These are phyloP conservation scores for Nineta flava DNA, from an alignment of 2,888 invertebrate genomes.

Conservation along the genomic window DNA sequence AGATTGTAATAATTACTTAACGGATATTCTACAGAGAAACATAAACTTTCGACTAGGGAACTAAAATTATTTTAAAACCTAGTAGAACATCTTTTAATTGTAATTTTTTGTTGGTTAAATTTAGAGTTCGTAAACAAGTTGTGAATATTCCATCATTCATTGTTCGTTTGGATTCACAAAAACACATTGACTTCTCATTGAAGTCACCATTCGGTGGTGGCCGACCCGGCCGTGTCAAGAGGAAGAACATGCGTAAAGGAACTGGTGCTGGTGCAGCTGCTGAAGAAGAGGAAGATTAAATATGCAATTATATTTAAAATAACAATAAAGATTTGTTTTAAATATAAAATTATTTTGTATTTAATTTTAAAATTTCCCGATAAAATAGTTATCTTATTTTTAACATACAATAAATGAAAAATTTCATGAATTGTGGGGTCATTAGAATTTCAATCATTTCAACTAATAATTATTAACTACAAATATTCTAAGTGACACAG, in stretches of 20 bases:
- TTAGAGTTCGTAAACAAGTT: conserved; percentile 94
- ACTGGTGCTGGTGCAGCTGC: conserved; percentile 63
- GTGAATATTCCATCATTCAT: conserved; percentile 97
- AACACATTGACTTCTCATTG: conserved; percentile 94
- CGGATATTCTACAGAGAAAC: not conserved
- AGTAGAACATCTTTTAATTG: too few relatives aligned
- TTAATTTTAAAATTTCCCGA: too few relatives aligned
- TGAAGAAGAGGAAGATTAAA: conserved; percentile 75
- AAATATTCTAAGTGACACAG: too few relatives aligned
- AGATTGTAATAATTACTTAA: not conserved
- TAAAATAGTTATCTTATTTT: too few relatives aligned
- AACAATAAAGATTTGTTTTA: too few relatives aligned
- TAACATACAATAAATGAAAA: too few relatives aligned
- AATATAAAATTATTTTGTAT: too few relatives aligned
- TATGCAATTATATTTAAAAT: not conserved
- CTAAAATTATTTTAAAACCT: too few relatives aligned
- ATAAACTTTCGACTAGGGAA: not conserved
- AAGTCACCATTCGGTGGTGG: conserved; percentile 99
- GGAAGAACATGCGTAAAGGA: conserved; percentile 95
- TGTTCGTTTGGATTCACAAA: conserved; percentile 93
- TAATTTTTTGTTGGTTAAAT: too few relatives aligned
- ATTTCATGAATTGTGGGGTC: too few relatives aligned
- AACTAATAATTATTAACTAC: too few relatives aligned
- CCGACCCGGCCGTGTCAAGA: conserved; percentile 97
- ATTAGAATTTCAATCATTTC: too few relatives aligned